Conservation (phyloP, 2,113 vertebrate species). For the Sprattus sprattus region DNA sequence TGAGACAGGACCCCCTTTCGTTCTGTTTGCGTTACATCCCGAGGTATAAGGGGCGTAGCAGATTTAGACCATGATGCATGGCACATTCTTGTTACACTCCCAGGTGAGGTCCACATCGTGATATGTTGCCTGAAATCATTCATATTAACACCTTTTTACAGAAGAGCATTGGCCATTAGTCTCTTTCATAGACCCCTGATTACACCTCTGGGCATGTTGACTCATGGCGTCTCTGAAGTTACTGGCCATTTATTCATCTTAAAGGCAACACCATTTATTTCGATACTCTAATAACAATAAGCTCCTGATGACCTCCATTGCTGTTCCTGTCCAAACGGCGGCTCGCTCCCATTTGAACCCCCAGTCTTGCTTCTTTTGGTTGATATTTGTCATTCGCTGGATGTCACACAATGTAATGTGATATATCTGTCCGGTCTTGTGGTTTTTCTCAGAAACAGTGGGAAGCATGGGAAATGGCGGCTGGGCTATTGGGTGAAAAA, state of each 20-base stretch:
- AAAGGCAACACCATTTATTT: background rate
- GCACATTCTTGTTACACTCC: background rate
- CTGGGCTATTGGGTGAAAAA: background rate
- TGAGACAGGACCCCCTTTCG: background rate
- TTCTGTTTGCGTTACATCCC: background rate
- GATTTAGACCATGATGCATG: background rate
- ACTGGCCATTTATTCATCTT: background rate
- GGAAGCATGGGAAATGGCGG: background rate
- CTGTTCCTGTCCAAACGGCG: background rate
- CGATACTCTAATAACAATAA: background rate
- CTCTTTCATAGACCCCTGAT: background rate
- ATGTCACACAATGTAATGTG: background rate
- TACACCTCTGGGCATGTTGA: background rate
- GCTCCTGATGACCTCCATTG: background rate
- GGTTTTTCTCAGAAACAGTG: background rate
- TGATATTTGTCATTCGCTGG: slow-evolving; percentile 5
- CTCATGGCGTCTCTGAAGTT: background rate
- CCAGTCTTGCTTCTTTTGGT: background rate
- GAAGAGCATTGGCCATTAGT: background rate
- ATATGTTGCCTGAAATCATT: background rate
- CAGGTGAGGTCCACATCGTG: background rate
- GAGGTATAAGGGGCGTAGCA: background rate
- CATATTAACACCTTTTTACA: background rate
- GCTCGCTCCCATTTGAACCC: background rate
- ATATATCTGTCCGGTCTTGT: background rate